phyloP scores from a whole-genome alignment of 2,113 vertebrate species.

The Aythya baeri region DNA sequence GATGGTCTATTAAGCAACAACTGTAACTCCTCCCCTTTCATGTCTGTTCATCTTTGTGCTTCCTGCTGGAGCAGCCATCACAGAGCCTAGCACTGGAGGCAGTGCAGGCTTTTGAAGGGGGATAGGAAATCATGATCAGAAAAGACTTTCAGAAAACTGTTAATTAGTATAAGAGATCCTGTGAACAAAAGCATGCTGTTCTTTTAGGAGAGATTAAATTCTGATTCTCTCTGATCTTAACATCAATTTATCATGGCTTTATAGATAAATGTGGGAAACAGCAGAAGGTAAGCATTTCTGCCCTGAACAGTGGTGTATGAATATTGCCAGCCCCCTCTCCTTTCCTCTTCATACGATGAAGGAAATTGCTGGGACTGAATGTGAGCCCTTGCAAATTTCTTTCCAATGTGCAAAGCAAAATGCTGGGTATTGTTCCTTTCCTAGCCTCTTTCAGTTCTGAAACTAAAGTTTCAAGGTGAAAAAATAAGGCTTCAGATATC shows the following conservation, averaged over 20 bases:
- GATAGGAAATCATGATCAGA: background rate
- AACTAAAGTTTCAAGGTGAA: background rate
- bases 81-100: background rate
- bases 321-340: background rate
- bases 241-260: rapidly evolving
- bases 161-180: background rate
- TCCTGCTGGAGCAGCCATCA: background rate
- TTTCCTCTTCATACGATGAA: background rate
- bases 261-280: background rate
- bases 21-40: background rate
- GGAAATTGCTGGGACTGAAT: background rate
- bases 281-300: background rate
- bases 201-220: background rate
- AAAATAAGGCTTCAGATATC: background rate
- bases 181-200: background rate
- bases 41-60: background rate
- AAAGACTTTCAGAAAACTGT: background rate
- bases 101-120: rapidly evolving
- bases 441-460: background rate
- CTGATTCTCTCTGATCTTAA: background rate
- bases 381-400: background rate
- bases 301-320: background rate
- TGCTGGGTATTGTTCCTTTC: background rate
- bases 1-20: background rate
- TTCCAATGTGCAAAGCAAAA: background rate